Base-by-base conservation (phyloP, 2,797 vertebrate species). In the Hippocampus kuda region DNA sequence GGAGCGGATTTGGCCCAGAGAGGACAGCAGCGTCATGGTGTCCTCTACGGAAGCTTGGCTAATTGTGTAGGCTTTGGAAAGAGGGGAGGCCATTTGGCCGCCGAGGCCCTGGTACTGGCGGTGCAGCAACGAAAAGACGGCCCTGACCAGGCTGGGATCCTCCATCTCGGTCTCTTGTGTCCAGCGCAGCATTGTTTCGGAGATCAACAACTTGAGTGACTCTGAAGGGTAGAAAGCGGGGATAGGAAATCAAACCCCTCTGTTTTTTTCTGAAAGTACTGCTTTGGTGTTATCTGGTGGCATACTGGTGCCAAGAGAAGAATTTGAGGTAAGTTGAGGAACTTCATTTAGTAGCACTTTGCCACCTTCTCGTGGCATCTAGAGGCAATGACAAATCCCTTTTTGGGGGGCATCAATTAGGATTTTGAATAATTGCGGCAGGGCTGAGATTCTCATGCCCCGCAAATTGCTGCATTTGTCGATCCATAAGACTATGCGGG, bases 1-100 rank as follows among this genome's bases (percentile, higher is more conserved):
- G 16, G 95, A 96, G 18, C 95, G 94, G 60, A 98, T 98, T 82
- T 94, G 92, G 22, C 93, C 92, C 0, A 98, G 88, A 0, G 96
- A 96, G 53, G 93, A 93, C 76, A 98, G 88, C 49, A 98, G 90
- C 63, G 86, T 87, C 79, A 94, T 92, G 65, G 95, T 94, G 75
- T 98, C 96, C 70, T 93, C 93, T 73, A 95, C 91, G 0, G 95
- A 96, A 4, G 89, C 86, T 0, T 92, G 91, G 59, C 92, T 95
- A 76, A 98, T 97, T 18, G 93, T 93, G 71, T 98, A 98, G 27
- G 95, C 90, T 87, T 93, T 95, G 15, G 89, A 89, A 1, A 98
- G 89, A 0, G 94, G 76, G 48, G 46, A 65, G 3, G 85, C 77
- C 87, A 92, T 90, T 74, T 95, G 90, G 24, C 93, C 94, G 56